Evolutionary conservation across 2,797 vertebrate species (phyloP).

Genomic region (Hippopotamyrus pictus): DNA sequence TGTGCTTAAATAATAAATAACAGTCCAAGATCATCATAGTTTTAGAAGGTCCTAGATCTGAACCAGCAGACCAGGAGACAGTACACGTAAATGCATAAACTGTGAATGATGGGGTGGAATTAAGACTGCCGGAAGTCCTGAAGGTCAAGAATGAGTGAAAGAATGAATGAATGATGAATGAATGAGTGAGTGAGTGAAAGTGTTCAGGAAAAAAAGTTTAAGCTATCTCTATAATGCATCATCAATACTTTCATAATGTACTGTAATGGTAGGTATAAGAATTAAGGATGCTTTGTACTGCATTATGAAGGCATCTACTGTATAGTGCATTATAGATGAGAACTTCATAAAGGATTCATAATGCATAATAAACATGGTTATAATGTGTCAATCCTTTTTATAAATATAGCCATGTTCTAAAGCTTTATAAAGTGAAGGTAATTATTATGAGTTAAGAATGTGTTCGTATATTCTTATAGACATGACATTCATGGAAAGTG

Average conservation of each 20-base stretch:
- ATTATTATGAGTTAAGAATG: background rate
- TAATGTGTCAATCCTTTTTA: background rate
- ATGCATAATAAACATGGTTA: background rate
- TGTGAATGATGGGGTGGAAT: background rate
- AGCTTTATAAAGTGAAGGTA: background rate
- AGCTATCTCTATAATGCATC: background rate
- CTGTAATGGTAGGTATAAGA: background rate
- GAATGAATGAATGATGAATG: background rate
- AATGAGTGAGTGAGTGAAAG: background rate
- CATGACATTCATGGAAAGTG: background rate
- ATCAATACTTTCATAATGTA: background rate
- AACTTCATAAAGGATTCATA: background rate
- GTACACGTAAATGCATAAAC: background rate
- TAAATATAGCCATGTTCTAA: background rate
- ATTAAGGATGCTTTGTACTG: background rate
- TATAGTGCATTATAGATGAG: background rate
- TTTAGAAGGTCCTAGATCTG: background rate
- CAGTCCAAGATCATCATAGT: background rate
- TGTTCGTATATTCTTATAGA: background rate
- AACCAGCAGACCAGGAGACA: background rate
- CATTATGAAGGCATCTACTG: background rate
- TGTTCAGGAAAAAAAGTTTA: background rate
- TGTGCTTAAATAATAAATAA: background rate
- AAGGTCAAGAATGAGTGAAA: background rate
- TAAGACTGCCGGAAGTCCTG: background rate